Conservation (phyloP, 2,113 vertebrate species). For the Pseudonaja textilis region DNA sequence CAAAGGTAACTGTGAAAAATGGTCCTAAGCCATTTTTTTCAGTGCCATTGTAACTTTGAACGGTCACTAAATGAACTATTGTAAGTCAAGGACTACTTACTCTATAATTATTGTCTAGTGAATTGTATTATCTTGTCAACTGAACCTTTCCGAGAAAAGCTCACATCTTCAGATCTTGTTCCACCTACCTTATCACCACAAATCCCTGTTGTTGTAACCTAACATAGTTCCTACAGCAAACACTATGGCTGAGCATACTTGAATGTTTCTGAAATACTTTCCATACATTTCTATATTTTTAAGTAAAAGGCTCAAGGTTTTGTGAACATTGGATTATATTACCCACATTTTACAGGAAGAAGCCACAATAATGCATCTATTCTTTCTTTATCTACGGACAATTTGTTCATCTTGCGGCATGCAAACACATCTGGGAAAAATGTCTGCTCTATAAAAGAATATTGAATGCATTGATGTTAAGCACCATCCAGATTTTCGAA, state of each 20-base stretch:
- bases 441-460: neutral
- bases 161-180: neutral
- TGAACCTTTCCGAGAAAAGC: neutral
- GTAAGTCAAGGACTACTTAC: no score
- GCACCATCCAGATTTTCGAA: conserved; percentile 11
- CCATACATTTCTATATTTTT: neutral
- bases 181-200: neutral
- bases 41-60: no score
- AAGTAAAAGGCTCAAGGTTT: neutral
- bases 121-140: neutral
- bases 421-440: neutral
- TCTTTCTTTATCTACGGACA: neutral
- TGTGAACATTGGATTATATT: neutral
- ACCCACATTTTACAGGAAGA: neutral
- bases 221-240: neutral
- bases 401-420: neutral
- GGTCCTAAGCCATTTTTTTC: no score
- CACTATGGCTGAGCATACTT: neutral
- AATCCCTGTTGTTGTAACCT: neutral
- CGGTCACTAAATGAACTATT: no score
- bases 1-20: no score
- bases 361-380: neutral
- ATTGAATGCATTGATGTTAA: neutral
- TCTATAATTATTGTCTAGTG: neutral
- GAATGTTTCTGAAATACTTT: neutral